A percentile compares a stretch with the other conserved stretches of the same genome.
Conservation (phyloP, 2,888 invertebrate genomes). For the Drosophila mercatorum region DNA sequence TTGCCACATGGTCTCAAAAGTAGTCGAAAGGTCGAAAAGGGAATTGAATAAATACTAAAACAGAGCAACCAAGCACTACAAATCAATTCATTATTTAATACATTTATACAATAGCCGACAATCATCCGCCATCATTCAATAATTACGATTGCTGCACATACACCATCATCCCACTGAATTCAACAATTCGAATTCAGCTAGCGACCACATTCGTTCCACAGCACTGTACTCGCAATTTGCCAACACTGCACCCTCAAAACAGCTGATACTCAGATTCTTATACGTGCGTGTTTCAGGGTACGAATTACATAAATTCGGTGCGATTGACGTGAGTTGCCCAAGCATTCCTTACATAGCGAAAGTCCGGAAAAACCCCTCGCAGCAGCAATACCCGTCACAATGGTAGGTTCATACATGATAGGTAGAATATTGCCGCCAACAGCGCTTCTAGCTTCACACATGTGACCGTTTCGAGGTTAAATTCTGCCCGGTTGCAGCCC, state of each 20-base stretch:
- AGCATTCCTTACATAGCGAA: slow-evolving; percentile 47
- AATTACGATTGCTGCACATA: slow-evolving; percentile 28
- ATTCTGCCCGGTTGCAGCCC: slow-evolving; percentile 3
- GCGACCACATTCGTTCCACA: slow-evolving; percentile 32
- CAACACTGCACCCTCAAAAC: slow-evolving; percentile 59
- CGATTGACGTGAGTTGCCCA: slow-evolving; percentile 56
- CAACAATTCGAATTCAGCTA: slow-evolving; percentile 35
- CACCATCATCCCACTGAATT: slow-evolving; percentile 19
- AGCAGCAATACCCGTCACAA: slow-evolving; percentile 53
- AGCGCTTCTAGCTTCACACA: slow-evolving; percentile 20
- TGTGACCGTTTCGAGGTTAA: slow-evolving; percentile 74
- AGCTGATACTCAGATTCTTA: slow-evolving; percentile 58
- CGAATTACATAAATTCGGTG: slow-evolving; percentile 83
- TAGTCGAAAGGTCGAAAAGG: not conserved
- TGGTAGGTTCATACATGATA: slow-evolving; percentile 71
- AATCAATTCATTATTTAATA: slow-evolving; percentile 32
- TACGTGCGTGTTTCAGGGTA: slow-evolving; percentile 60
- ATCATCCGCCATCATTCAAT: slow-evolving; percentile 26
- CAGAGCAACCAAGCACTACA: slow-evolving; percentile 31
- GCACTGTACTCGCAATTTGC: slow-evolving; percentile 38
- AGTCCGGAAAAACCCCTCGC: slow-evolving; percentile 42
- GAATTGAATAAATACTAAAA: slow-evolving; percentile 18
- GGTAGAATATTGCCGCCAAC: not conserved
- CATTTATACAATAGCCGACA: slow-evolving; percentile 23
- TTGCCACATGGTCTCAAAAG: slow-evolving; percentile 32